Evolutionary conservation across 92 coral and sea anemone species (phyloP).

Genomic region (Blastomussa wellsi): DNA sequence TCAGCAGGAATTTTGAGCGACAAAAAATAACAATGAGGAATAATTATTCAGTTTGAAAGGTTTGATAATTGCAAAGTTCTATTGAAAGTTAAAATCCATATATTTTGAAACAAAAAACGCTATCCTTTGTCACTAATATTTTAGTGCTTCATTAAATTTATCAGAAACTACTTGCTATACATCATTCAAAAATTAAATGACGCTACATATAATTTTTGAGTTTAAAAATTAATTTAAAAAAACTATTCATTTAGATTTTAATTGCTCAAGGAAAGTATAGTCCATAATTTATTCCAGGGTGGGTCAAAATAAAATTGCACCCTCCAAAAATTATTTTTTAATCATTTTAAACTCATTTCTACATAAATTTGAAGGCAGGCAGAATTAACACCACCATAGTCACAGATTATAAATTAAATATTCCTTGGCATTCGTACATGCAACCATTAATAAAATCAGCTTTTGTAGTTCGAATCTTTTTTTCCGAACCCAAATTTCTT

Average conservation of each 20-base stretch:
- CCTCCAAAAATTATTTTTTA: background rate
- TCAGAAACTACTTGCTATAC: background rate
- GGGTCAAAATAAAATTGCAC: background rate
- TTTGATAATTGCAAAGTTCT: no score
- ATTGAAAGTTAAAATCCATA: background rate
- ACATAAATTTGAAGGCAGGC: no score
- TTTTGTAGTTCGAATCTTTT: background rate
- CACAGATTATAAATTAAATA: background rate
- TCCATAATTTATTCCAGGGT: background rate
- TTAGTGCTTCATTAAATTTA: background rate
- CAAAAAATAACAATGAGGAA: background rate
- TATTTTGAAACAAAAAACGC: background rate
- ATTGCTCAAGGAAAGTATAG: background rate
- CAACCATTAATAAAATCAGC: background rate
- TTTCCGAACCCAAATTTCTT: background rate
- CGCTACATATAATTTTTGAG: background rate
- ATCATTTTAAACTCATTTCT: slow-evolving; percentile 9
- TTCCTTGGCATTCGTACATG: background rate
- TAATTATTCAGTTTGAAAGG: background rate
- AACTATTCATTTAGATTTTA: background rate
- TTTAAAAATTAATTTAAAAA: background rate
- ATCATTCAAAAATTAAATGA: background rate
- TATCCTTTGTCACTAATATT: background rate
- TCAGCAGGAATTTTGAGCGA: background rate
- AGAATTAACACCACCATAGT: background rate